Conservation (phyloP, 1,140 invertebrate species). For the Triops longicaudatus region DNA sequence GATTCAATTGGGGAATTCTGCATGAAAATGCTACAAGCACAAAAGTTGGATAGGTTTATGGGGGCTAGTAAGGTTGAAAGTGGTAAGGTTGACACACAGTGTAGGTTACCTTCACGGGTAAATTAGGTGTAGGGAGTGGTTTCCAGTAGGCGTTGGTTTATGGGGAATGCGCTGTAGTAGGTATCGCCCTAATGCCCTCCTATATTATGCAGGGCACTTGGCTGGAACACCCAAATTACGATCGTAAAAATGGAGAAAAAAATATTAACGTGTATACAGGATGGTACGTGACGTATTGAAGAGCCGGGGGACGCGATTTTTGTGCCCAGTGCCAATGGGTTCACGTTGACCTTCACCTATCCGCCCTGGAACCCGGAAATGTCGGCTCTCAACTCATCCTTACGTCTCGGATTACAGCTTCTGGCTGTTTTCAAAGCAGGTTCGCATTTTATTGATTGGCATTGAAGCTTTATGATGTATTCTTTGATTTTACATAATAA, state of each 20-base stretch:
- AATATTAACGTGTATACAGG: background rate
- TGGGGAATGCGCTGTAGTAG: background rate
- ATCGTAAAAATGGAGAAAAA: background rate
- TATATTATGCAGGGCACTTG: background rate
- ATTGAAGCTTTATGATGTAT: no score
- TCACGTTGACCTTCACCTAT: background rate
- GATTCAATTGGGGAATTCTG: no score
- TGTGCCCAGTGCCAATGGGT: background rate
- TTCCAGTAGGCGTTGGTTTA: background rate
- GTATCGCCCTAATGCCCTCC: slow-evolving; percentile 8
- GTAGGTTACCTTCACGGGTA: slow-evolving; percentile 3
- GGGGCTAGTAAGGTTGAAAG: background rate
- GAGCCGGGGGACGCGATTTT: background rate
- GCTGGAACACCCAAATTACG: background rate
- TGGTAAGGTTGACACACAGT: background rate
- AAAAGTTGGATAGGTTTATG: background rate
- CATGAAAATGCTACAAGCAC: no score
- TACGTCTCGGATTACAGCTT: background rate
- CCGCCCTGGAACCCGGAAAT: background rate
- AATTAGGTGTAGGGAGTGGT: background rate
- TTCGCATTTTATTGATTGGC: no score
- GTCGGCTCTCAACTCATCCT: background rate
- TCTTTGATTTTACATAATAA: no score
- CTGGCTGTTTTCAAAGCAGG: no score
- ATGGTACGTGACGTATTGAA: background rate